Base-by-base conservation (phyloP, 2,797 vertebrate species). In the Rallus crepitans region DNA sequence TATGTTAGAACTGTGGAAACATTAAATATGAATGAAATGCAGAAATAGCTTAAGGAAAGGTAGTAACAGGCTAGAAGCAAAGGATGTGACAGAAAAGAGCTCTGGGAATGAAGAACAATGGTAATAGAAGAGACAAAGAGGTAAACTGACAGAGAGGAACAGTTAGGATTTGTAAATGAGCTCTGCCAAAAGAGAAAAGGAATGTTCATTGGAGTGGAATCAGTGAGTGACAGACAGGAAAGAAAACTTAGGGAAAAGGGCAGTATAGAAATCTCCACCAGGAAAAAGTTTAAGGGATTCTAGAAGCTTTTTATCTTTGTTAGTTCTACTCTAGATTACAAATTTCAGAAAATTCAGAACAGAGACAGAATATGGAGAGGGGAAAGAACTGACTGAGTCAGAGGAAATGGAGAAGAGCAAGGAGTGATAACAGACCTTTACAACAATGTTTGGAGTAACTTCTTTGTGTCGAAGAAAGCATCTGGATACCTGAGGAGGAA, bases 21-120 rank as follows among this genome's bases (percentile, higher is more conserved):
- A 96, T 96, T 94, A 96, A 96, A 96, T 95, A 97, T 96, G 90
- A 96, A 96, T 95, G 96, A 94, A 97, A 97, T 90, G 89, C 90
- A 96, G 93, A 95, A 95, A 93, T 72, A 94, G 90, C 94, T 96
- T 92, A 95, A 93, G 83, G 89, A 97, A 96, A 96, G 70, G 83
- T 90, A 94, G 89, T 89, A 94, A 91, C 85, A 86, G 89, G 90
- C 82, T 95, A 94, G 92, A 95, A 95, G 87, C 94, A 93, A 97
- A 96, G 84, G 81, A 92, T 95, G 86, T 92, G 79, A 94, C 94
- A 97, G 95, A 91, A 96, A 92, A 95, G 95, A 96, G 85, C 96
- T 86, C 75, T 94, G 87, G 93, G 93, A 96, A 94, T 91, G 92
- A 92, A 91, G 87, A 95, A 82, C 72, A 85, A 89, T 0, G 2